Percentiles rank a stretch among this genome's conserved stretches.
These are phyloP conservation scores for Drosophila pseudoananassae DNA, from an alignment of 1,140 invertebrate genomes.

Conservation along the genomic window DNA sequence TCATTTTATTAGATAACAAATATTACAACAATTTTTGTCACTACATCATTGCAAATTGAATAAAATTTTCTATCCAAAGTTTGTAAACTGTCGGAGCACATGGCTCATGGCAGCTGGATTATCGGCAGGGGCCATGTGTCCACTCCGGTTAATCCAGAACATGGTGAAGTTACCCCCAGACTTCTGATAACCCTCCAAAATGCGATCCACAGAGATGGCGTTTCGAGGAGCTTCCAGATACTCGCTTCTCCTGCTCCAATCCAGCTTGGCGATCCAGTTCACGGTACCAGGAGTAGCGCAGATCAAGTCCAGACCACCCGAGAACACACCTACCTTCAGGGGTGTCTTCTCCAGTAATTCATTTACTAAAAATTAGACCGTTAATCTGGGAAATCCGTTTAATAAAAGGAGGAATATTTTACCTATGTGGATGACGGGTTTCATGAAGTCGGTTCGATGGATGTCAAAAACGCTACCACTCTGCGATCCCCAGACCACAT, in stretches of 20 bases:
- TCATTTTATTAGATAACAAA: background rate
- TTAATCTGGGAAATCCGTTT: background rate
- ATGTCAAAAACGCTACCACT: constrained; percentile 87
- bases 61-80: constrained; percentile 49
- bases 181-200: constrained; percentile 88
- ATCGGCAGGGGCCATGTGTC: constrained; percentile 86
- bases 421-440: constrained; percentile 90
- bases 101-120: constrained; percentile 74
- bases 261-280: constrained; percentile 89
- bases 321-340: constrained; percentile 77
- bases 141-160: constrained; percentile 89
- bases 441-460: constrained; percentile 92
- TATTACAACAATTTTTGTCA: constrained; percentile 1
- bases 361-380: constrained; percentile 86
- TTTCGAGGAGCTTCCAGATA: constrained; percentile 86
- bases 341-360: constrained; percentile 88
- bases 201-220: constrained; percentile 86
- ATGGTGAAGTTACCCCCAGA: constrained; percentile 88
- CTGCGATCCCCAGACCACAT: constrained; percentile 87
- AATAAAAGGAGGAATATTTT: constrained; percentile 32
- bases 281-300: constrained; percentile 88
- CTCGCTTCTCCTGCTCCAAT: constrained; percentile 86
- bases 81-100: constrained; percentile 66
- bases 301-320: constrained; percentile 88
- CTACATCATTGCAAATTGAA: constrained; percentile 4